Base-by-base conservation (phyloP, 2,113 vertebrate genomes). In the Brachypteracias leptosomus region DNA sequence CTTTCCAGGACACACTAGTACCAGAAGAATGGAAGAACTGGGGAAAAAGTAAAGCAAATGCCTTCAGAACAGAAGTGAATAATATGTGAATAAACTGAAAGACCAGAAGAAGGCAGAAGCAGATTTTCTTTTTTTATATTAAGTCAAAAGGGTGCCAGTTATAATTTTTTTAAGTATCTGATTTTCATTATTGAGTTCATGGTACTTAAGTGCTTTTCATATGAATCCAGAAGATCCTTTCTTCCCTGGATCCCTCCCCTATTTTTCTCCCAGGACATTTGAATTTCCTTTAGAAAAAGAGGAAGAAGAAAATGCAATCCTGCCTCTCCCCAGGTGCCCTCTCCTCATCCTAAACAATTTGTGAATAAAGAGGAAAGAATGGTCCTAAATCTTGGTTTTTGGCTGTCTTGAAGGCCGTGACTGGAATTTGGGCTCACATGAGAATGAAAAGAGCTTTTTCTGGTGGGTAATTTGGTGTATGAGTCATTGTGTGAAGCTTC, bases 1-100 rank as follows among this genome's bases (percentile, higher is more conserved):
- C 42, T 97, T 96, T 97, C 76, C 93, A 98, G 98, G 96, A 97
- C 95, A 44, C 98, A 96, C 28, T 98, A 98, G 87, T 95, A 95
- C 80, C 78, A 86, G 94, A 97, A 95, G 86, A 96, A 85, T 46
- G 42, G 90, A 95, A 95, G 89, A 93, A 96, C 93, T 38, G 72
- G 76, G 89, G 58, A n/a, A 88, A 88, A 96, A 95, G 65, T 65
- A 94, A 95, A 49, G 68, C 71, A 93, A 89, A 96, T 68, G 55
- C 85, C 63, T 93, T 93, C 89, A 95, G 87, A 93, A 86, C 81
- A 85, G 92, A 91, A 95, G 81, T 35, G 8, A 82, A 92, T 67
- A 96, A 42, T 42, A 42, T 42, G 42, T 42, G 42, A 96, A 78
- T 88, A 94, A 42, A 92, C 84, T 95, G 71, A 86, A 89, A 94